Percentiles rank a stretch among this genome's conserved stretches.
Conservation (phyloP, 1,140 invertebrate species). For the Octopus bimaculoides region DNA sequence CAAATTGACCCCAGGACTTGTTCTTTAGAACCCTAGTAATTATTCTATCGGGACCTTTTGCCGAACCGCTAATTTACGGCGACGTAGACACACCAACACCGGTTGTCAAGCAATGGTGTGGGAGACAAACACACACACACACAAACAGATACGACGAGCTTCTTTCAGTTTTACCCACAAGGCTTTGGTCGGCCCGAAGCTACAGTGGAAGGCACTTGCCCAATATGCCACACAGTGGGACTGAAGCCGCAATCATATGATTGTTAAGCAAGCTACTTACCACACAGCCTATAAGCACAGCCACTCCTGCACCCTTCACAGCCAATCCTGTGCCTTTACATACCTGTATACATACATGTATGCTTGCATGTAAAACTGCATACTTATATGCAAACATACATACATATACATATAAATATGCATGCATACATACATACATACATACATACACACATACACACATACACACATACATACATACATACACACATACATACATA, state of each 20-base stretch:
- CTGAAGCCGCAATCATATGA: not conserved
- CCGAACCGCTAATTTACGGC: too few species aligned
- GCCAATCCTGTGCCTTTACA: not conserved
- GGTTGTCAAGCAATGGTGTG: too few species aligned
- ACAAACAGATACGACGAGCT: too few species aligned
- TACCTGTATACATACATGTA: not conserved
- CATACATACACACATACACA: constrained; percentile 23
- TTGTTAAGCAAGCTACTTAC: not conserved
- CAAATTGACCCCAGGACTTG: too few species aligned
- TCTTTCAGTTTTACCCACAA: not conserved
- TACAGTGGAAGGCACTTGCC: too few species aligned
- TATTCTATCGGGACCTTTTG: too few species aligned
- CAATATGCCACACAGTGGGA: not conserved
- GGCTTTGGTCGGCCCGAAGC: too few species aligned
- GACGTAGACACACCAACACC: too few species aligned
- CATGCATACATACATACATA: constrained; percentile 22
- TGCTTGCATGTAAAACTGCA: not conserved
- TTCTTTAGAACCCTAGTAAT: too few species aligned
- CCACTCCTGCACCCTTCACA: not conserved
- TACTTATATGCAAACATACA: constrained; percentile 20
- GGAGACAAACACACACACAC: too few species aligned
- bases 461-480: constrained; percentile 24
- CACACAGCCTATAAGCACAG: not conserved
- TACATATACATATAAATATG: constrained; percentile 12
- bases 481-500: constrained; percentile 26